Conservation (phyloP, 2,797 vertebrate genomes). For the Falco peregrinus region DNA sequence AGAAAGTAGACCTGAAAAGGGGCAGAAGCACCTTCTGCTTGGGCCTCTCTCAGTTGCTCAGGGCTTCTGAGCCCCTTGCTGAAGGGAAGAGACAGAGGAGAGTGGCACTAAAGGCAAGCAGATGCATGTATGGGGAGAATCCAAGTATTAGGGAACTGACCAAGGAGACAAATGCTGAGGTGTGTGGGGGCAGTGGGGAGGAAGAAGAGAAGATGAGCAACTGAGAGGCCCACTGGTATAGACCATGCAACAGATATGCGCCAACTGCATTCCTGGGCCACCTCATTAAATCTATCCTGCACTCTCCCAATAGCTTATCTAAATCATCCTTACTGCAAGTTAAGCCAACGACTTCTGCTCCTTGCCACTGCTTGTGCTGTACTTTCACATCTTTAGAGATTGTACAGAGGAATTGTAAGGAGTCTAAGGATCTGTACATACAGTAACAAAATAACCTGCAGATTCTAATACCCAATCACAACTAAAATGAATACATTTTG, state of each 20-base stretch:
- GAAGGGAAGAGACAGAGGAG: background rate
- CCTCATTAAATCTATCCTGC: background rate
- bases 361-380: background rate
- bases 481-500: background rate
- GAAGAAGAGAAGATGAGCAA: background rate
- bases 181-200: background rate
- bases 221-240: background rate
- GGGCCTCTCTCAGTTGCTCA: background rate
- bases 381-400: background rate
- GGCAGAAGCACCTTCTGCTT: background rate
- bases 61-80: background rate
- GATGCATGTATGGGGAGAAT: background rate
- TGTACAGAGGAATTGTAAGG: background rate
- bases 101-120: background rate
- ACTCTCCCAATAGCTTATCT: background rate
- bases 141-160: background rate
- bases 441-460: background rate
- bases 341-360: background rate
- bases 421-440: background rate
- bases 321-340: background rate
- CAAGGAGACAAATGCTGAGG: background rate
- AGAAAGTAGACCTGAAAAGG: background rate
- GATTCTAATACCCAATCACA: background rate
- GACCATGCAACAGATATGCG: background rate
- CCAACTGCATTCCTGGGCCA: background rate